phyloP scores from a whole-genome alignment of 1,140 invertebrate genomes.

The Coenobita brevimanus region DNA sequence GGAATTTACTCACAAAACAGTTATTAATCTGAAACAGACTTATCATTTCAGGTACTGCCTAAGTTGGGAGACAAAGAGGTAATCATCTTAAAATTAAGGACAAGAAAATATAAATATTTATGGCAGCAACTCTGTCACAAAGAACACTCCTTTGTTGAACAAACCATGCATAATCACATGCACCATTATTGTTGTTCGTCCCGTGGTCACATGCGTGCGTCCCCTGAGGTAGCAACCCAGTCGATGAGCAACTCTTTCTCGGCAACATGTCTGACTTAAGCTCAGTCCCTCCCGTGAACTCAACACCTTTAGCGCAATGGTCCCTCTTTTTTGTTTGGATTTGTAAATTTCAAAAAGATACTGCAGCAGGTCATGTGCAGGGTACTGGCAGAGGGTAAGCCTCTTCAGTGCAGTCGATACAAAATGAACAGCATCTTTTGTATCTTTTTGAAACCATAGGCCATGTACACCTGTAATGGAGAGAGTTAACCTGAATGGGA shows the following conservation, averaged over 20 bases:
- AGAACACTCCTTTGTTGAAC: constrained; percentile 68
- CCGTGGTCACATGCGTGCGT: constrained; percentile 47
- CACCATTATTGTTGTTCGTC: constrained; percentile 48
- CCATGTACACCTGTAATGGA: constrained; percentile 37
- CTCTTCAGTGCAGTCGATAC: background rate
- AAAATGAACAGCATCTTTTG: background rate
- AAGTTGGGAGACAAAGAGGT: constrained; percentile 21
- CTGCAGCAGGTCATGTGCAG: constrained; percentile 28
- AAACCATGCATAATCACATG: constrained; percentile 65
- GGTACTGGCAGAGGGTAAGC: background rate
- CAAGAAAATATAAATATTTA: constrained; percentile 27
- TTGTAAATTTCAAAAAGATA: constrained; percentile 42
- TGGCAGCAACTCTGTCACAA: constrained; percentile 59
- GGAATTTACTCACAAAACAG: too few relatives aligned
- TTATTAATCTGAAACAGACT: background rate
- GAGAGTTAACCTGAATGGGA: constrained; percentile 43
- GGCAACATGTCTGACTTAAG: background rate
- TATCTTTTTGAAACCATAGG: constrained; percentile 47
- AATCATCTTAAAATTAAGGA: background rate
- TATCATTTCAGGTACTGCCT: constrained; percentile 2
- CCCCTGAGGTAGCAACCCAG: background rate
- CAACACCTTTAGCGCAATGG: background rate
- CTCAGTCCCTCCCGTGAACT: background rate
- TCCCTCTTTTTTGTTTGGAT: constrained; percentile 1
- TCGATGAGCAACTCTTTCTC: constrained; percentile 7